Conservation (phyloP, 2,888 invertebrate genomes). For the Chrysolina americana region DNA sequence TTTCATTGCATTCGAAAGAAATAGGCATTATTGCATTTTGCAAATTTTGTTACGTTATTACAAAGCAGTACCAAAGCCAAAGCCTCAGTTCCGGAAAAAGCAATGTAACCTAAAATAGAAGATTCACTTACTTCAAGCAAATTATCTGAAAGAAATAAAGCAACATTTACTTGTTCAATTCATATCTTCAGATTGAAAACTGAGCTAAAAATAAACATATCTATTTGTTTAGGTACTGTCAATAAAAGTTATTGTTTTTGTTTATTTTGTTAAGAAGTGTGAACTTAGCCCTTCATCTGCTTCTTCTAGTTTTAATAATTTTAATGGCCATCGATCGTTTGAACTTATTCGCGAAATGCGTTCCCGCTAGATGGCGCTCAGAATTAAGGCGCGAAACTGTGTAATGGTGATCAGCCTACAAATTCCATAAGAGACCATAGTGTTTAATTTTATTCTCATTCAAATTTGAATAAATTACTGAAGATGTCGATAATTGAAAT, state of each 20-base stretch:
- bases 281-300: background rate
- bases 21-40: slow-evolving; percentile 33
- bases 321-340: too few species aligned
- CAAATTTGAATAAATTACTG: too few species aligned
- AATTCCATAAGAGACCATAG: too few species aligned
- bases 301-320: too few species aligned
- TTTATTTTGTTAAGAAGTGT: background rate
- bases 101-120: slow-evolving; percentile 44
- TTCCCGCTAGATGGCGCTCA: too few species aligned
- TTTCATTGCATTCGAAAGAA: slow-evolving; percentile 40
- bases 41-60: slow-evolving; percentile 40
- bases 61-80: slow-evolving; percentile 43
- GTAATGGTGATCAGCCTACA: too few species aligned
- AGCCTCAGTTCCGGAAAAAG: slow-evolving; percentile 42
- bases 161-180: slow-evolving; percentile 42
- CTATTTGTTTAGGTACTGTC: slow-evolving; percentile 31
- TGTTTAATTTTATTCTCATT: too few species aligned
- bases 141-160: slow-evolving; percentile 29
- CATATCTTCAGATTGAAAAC: slow-evolving; percentile 35
- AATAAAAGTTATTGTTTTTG: background rate
- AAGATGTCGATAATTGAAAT: too few species aligned
- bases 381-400: too few species aligned
- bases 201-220: slow-evolving; percentile 41
- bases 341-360: too few species aligned
- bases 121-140: slow-evolving; percentile 40